Conservation (phyloP, 2,113 vertebrate genomes). For the Butorides virescens region DNA sequence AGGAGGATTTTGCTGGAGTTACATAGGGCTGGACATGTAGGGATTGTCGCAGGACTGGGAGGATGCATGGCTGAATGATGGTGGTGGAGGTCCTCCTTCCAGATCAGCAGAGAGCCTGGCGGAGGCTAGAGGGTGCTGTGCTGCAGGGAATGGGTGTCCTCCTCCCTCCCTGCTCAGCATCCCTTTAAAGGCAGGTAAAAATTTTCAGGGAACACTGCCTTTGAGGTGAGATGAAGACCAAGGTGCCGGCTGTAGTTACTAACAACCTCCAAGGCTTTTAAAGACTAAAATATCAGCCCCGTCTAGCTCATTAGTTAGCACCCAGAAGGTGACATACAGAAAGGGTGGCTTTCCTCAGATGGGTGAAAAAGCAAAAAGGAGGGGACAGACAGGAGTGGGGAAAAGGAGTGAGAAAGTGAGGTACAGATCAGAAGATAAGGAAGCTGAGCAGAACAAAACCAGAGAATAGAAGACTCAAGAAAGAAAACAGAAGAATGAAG, state of each 20-base stretch:
- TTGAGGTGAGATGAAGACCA: background rate
- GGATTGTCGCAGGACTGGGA: background rate
- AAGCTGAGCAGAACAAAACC: background rate
- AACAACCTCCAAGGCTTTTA: background rate
- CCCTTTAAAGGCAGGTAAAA: background rate
- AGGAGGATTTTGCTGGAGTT: background rate
- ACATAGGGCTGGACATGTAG: accelerated
- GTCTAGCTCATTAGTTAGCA: background rate
- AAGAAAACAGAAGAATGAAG: background rate
- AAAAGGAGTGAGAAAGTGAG: background rate
- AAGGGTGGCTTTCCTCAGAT: background rate
- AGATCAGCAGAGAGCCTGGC: background rate
- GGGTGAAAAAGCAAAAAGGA: background rate
- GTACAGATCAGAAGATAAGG: background rate
- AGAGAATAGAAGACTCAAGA: background rate
- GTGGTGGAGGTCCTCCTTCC: background rate
- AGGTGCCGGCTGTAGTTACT: background rate
- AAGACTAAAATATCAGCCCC: background rate
- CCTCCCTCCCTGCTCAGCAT: background rate
- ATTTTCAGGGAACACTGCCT: background rate
- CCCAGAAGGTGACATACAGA: background rate
- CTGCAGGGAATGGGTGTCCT: constrained; percentile 53
- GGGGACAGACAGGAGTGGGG: background rate
- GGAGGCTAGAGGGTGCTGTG: constrained; percentile 68
- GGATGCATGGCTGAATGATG: background rate